Base-by-base conservation (phyloP, 92 coral and sea anemone species). In the Porites rus region DNA sequence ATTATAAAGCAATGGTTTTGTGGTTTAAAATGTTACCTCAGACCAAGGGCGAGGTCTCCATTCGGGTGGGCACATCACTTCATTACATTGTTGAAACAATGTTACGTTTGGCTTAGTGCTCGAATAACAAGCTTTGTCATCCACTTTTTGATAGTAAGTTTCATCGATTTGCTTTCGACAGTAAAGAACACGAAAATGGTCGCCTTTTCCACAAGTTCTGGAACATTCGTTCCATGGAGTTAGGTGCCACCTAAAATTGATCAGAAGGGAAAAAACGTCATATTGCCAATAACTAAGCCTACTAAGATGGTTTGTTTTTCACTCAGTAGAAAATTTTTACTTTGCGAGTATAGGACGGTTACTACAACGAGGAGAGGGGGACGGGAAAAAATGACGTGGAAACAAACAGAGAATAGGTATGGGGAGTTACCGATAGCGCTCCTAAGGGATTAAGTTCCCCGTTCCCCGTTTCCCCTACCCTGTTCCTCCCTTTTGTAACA, bases 1-100 rank as follows among this genome's bases (percentile, higher is more conserved):
- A n/a, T n/a, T n/a, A n/a, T n/a, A n/a, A n/a, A n/a, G 28, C 28
- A 1, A 25, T 1, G 0, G 28, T 1, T 25, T 25, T 31, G 5
- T 31, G 46, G 46, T 38, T 38, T 38, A 38, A 38, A 38, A 38
- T 38, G 0, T 60, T 82, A 82, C 86, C 86, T 82, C 38, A 5
- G 86, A 82, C 86, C 86, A 82, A 24, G 78, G 86, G 1, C 58
- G 20, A n/a, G 78, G 22, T 53, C 20, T 66, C 86, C 86, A 82
- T 72, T 82, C 77, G 10, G 86, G 50, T 12, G 69, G 86, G 22
- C 86, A 82, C 6, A 65, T 60, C 14, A 82, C 19, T 60, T 70
- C 77, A 62, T 82, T 82, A 13, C 86, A 72, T 1, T 19, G 78
- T 60, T 72, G 77, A 59, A 71, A 28, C 9, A 61, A 16, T 8